Conservation (phyloP, 2,888 invertebrate genomes). For the Ennomos quercinarius region DNA sequence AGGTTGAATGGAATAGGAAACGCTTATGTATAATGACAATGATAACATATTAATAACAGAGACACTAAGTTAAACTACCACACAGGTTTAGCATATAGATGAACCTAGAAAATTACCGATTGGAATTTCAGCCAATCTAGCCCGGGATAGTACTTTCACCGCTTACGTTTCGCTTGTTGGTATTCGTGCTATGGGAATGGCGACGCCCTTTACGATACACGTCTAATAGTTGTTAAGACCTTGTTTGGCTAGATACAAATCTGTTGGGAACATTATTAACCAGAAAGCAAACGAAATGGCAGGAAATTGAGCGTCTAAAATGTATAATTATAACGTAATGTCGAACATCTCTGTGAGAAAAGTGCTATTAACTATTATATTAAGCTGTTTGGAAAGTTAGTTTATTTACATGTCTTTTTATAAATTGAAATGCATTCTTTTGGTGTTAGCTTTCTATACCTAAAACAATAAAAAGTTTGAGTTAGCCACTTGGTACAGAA, state of each 20-base stretch:
- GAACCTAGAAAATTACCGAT: slow-evolving; percentile 58
- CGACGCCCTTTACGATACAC: slow-evolving; percentile 57
- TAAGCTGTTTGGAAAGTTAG: slow-evolving; percentile 26
- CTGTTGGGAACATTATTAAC: slow-evolving; percentile 29
- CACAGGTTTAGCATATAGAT: slow-evolving; percentile 45
- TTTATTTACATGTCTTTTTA: slow-evolving; percentile 12
- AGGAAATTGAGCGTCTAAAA: slow-evolving; percentile 31
- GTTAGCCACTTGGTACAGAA: too few species aligned
- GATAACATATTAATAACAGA: background rate
- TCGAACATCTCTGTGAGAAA: slow-evolving; percentile 24
- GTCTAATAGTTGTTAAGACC: slow-evolving; percentile 58
- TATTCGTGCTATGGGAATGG: slow-evolving; percentile 75
- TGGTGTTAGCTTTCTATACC: background rate
- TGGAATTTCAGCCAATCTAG: slow-evolving; percentile 67
- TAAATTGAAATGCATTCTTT: background rate
- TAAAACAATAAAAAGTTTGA: too few species aligned
- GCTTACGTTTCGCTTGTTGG: slow-evolving; percentile 70
- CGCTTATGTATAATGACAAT: too few species aligned
- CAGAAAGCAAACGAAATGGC: slow-evolving; percentile 25
- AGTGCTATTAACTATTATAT: slow-evolving; percentile 17
- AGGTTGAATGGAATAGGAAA: too few species aligned
- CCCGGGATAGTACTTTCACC: slow-evolving; percentile 72
- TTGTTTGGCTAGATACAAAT: slow-evolving; percentile 52
- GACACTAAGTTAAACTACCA: slow-evolving; percentile 8
- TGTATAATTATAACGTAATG: slow-evolving; percentile 30